Base-by-base conservation (phyloP, 2,888 invertebrate genomes). In the Polia nebulosa region DNA sequence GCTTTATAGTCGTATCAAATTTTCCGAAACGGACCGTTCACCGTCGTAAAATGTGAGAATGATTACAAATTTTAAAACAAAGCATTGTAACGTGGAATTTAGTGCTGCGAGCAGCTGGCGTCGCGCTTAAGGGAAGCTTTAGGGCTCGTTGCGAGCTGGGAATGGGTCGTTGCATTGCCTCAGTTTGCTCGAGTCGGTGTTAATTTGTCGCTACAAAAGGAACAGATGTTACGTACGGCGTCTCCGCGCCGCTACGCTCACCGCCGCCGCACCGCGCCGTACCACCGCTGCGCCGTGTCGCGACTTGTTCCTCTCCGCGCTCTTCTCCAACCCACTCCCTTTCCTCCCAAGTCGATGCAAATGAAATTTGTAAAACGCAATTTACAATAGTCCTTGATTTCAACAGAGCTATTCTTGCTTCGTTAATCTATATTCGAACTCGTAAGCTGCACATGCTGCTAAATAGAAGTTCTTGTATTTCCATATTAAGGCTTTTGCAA, bases 21-120 rank as follows among this genome's bases (percentile, higher is more conserved):
- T 94, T 94, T 94, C 94, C 91, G 92, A 93, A 94, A 94, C 94
- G 95, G 95, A 93, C 94, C 92, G 92, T 93, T 93, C 92, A 89
- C 89, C 90, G 90, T 94, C 95, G 93, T 95, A 95, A 95, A 95
- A 93, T 95, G 94, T 94, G 93, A 93, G 94, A 95, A 95, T 94
- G 94, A 95, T 95, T 95, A 94, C 94, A 94, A 95, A 95, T 94
- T 95, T 94, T 95, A 94, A 95, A 95, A 94, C 93, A 93, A 93
- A 94, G 93, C 92, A 92, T 92, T 93, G 94, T 94, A 92, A 92
- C 92, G 93, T 91, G 87, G 91, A 94, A 92, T 94, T 95, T 94
- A 95, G 94, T 94, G 92, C 88, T 91, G 85, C 85, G 87, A 89
- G 89, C 94, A 94, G 93, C 91, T 94, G 94, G 93, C 90, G 91